These are phyloP conservation scores for Vanacampus margaritifer DNA, from an alignment of 2,113 vertebrate species.

Conservation along the genomic window DNA sequence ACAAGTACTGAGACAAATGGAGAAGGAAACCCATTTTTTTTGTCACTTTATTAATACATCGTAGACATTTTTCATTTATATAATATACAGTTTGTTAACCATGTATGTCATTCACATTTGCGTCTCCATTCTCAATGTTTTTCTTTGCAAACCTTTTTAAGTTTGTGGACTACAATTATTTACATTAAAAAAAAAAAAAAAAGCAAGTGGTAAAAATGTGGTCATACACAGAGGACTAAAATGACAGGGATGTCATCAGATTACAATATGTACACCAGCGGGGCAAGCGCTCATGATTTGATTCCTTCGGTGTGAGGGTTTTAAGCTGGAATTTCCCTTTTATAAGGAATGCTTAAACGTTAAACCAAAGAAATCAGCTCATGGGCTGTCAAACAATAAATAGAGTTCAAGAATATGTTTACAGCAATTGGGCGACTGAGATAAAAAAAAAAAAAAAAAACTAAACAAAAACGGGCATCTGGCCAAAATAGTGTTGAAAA, in stretches of 20 bases:
- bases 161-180: slow-evolving; percentile 75
- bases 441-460: background rate
- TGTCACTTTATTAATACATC: slow-evolving; percentile 73
- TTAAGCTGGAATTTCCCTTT: background rate
- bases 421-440: background rate
- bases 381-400: background rate
- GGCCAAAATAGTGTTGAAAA: slow-evolving; percentile 23
- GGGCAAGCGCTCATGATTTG: slow-evolving; percentile 1
- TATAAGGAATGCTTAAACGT: background rate
- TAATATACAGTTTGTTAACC: slow-evolving; percentile 76
- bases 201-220: slow-evolving; percentile 70
- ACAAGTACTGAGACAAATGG: background rate
- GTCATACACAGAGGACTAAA: slow-evolving; percentile 51
- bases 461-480: slow-evolving; percentile 41
- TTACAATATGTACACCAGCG: slow-evolving; percentile 68
- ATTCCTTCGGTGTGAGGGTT: background rate
- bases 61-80: slow-evolving; percentile 75
- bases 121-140: slow-evolving; percentile 65
- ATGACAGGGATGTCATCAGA: slow-evolving; percentile 49
- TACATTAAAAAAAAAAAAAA: slow-evolving; percentile 71
- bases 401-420: background rate
- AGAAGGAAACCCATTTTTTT: slow-evolving; percentile 29
- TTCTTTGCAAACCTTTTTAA: slow-evolving; percentile 69
- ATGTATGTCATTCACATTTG: slow-evolving; percentile 70
- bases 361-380: background rate